Percentiles rank a stretch among this genome's conserved stretches.
Evolutionary conservation across 2,888 invertebrate genomes (phyloP).

Genomic region (Xiphydria camelus): DNA sequence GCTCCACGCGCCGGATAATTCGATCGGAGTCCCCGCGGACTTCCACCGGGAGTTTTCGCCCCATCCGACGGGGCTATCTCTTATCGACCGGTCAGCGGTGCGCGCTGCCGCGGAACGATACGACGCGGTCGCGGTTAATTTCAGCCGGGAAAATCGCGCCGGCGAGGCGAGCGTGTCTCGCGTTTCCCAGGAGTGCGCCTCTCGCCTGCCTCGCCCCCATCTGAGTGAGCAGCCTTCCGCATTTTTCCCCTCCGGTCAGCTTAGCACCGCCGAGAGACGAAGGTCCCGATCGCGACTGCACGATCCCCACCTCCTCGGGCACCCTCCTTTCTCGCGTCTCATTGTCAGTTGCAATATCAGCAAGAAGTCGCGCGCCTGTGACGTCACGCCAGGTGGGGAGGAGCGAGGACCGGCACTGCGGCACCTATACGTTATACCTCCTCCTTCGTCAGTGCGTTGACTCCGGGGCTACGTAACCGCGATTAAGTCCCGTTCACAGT

Average conservation of each 20-base stretch:
- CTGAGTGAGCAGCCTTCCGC: slow-evolving; percentile 9
- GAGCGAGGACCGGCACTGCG: background rate
- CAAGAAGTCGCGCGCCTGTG: no score
- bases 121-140: no score
- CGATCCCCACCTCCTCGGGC: background rate
- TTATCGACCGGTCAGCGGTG: no score
- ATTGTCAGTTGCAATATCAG: slow-evolving; percentile 7
- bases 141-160: no score
- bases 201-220: background rate
- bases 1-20: no score
- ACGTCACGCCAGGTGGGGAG: no score
- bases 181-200: no score
- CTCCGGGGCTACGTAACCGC: slow-evolving; percentile 20
- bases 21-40: no score
- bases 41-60: background rate
- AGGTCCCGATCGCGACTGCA: slow-evolving; percentile 9
- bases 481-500: slow-evolving; percentile 16
- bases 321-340: background rate
- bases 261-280: slow-evolving; percentile 5
- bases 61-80: background rate
- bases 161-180: no score
- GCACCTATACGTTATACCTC: background rate
- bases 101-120: no score
- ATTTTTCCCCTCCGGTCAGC: no score
- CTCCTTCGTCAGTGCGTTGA: slow-evolving; percentile 19